phyloP scores from a whole-genome alignment of 2,113 vertebrate species.

The Sitta europaea region DNA sequence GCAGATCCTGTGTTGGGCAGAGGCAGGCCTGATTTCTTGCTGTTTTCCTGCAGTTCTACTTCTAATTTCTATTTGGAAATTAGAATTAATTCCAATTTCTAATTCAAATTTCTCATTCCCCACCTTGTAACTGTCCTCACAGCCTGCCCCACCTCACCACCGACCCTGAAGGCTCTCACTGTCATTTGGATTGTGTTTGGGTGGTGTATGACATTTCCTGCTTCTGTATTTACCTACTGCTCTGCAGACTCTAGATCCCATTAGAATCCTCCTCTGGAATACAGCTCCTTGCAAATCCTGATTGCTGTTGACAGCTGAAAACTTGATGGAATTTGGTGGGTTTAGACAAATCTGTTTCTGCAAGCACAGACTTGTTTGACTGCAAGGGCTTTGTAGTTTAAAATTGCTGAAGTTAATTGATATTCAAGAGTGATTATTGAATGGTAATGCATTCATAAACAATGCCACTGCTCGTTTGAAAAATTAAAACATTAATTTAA shows the following conservation, averaged over 20 bases:
- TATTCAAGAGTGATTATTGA: conserved; percentile 44
- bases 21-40: background rate
- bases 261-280: background rate
- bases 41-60: background rate
- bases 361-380: background rate
- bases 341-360: background rate
- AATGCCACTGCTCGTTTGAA: conserved; percentile 35
- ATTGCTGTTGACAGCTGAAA: background rate
- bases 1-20: background rate
- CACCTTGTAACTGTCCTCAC: background rate
- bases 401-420: conserved; percentile 41
- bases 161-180: background rate
- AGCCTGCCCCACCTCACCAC: background rate
- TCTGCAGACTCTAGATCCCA: background rate
- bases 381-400: background rate
- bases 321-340: background rate
- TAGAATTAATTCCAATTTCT: background rate
- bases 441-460: conserved; percentile 50
- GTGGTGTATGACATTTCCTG: no score
- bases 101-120: background rate
- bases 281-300: background rate
- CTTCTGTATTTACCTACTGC: background rate
- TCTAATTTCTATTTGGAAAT: background rate
- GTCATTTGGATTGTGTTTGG: accelerated
- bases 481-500: conserved; percentile 67